A percentile compares a stretch with the other conserved stretches of the same genome.
Evolutionary conservation across 2,888 invertebrate species (phyloP).

Genomic region (Amiota minor): DNA sequence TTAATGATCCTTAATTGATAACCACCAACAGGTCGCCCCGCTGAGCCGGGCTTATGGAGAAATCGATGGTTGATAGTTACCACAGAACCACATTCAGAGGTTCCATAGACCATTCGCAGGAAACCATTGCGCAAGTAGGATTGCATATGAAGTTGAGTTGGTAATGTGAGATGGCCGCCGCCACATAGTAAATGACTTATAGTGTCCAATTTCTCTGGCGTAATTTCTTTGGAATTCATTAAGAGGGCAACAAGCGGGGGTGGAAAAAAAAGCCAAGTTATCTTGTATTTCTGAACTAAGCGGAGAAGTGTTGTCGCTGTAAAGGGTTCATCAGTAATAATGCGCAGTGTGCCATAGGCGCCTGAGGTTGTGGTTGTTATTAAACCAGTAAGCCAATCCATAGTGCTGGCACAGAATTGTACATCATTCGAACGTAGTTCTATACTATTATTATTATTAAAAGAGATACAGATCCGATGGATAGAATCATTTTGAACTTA

Average conservation of each 20-base stretch:
- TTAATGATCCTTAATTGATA: constrained; percentile 48
- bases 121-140: constrained; percentile 29
- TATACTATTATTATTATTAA: background rate
- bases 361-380: constrained; percentile 20
- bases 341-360: constrained; percentile 39
- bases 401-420: constrained; percentile 35
- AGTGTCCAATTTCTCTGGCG: constrained; percentile 23
- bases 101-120: constrained; percentile 35
- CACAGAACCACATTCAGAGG: constrained; percentile 39
- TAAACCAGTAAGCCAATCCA: constrained; percentile 49
- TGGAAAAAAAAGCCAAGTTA: constrained; percentile 36
- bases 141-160: background rate
- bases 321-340: constrained; percentile 48
- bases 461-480: too few species aligned
- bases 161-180: constrained; percentile 27
- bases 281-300: constrained; percentile 44
- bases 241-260: constrained; percentile 46
- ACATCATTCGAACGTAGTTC: background rate
- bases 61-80: constrained; percentile 20
- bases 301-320: constrained; percentile 43
- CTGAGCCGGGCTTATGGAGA: constrained; percentile 32
- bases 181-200: constrained; percentile 19
- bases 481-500: background rate
- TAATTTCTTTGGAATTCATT: constrained; percentile 32
- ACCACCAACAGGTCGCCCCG: constrained; percentile 46